phyloP scores from a whole-genome alignment of 1,140 invertebrate genomes.

The Bombus terrestris region DNA sequence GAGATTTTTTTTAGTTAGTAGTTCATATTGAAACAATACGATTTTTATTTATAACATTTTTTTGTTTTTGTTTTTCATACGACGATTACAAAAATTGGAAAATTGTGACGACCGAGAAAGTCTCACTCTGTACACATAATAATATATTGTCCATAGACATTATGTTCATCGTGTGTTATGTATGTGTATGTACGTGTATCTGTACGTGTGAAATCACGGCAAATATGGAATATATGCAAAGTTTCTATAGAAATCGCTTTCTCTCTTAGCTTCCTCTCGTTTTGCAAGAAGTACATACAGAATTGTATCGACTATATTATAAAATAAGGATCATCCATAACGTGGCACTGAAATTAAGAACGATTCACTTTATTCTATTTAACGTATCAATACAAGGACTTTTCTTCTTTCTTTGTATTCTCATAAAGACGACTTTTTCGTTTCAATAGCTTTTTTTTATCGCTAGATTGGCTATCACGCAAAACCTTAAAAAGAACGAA shows the following conservation, averaged over 20 bases:
- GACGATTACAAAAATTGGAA: slow-evolving; percentile 53
- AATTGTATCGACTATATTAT: slow-evolving; percentile 20
- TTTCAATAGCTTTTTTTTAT: slow-evolving; percentile 9
- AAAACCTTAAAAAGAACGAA: slow-evolving; percentile 28
- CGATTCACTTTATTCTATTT: slow-evolving; percentile 47
- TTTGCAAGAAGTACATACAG: not conserved
- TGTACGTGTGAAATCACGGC: slow-evolving; percentile 17
- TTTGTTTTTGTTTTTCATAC: slow-evolving; percentile 11
- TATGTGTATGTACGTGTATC: not conserved
- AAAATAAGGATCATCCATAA: slow-evolving; percentile 40
- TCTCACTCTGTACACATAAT: slow-evolving; percentile 42
- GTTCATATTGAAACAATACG: slow-evolving; percentile 49
- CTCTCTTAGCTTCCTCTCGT: not conserved
- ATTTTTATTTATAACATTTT: slow-evolving; percentile 52
- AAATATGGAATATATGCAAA: slow-evolving; percentile 32
- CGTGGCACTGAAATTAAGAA: slow-evolving; percentile 45
- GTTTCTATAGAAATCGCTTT: slow-evolving; percentile 16
- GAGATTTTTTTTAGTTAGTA: not conserved
- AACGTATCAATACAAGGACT: slow-evolving; percentile 43
- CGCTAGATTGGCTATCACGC: slow-evolving; percentile 39
- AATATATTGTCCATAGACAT: slow-evolving; percentile 40
- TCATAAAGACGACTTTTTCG: slow-evolving; percentile 4
- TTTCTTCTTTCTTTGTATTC: slow-evolving; percentile 1
- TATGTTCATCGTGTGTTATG: slow-evolving; percentile 15
- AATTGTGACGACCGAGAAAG: slow-evolving; percentile 37